Percentiles rank a stretch among this genome's conserved stretches.
phyloP scores from a whole-genome alignment of 2,888 invertebrate genomes.

The Aphodius sticticus region DNA sequence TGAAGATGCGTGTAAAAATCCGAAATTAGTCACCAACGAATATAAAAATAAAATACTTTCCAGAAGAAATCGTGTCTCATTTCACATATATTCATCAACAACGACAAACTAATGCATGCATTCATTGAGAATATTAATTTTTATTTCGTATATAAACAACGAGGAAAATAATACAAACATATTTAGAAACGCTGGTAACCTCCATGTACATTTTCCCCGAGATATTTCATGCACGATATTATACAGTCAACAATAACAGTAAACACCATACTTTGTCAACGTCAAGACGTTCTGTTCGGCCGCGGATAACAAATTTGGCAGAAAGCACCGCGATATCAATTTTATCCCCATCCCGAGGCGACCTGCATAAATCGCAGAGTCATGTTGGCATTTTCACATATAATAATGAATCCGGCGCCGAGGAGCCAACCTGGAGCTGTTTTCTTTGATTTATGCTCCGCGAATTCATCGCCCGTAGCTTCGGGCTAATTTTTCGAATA shows the following conservation, averaged over 20 bases:
- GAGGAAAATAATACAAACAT: background rate
- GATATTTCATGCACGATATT: background rate
- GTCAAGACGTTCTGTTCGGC: background rate
- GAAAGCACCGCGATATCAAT: conserved; percentile 4
- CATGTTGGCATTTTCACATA: background rate
- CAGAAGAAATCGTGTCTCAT: too few relatives aligned
- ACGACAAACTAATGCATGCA: too few relatives aligned
- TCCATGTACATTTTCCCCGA: background rate
- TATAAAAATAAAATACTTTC: too few relatives aligned
- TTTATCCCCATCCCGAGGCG: background rate
- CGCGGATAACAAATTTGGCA: background rate
- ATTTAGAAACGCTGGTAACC: background rate
- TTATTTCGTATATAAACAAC: background rate
- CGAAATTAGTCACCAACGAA: too few relatives aligned
- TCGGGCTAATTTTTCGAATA: background rate
- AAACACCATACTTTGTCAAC: background rate
- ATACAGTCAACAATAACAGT: background rate
- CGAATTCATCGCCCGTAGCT: background rate
- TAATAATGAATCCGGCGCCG: background rate
- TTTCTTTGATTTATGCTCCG: background rate
- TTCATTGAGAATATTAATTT: too few relatives aligned
- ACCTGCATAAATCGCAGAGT: background rate
- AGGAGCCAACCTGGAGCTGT: conserved; percentile 4
- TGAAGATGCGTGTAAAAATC: too few relatives aligned
- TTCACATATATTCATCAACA: too few relatives aligned